phyloP scores from a whole-genome alignment of 2,797 vertebrate species.

The Sparus aurata region DNA sequence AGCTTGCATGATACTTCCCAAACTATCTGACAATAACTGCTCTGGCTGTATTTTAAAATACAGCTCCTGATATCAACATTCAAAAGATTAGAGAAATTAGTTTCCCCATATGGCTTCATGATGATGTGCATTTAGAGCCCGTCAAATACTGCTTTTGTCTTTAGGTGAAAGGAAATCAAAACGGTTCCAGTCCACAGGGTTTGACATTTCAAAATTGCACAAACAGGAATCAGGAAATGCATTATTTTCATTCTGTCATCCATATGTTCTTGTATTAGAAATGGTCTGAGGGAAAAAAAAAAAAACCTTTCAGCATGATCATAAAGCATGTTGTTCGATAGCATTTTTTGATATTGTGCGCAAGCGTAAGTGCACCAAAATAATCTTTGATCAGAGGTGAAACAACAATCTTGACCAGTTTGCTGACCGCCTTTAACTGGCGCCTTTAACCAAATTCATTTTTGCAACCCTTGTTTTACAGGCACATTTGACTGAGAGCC shows the following conservation, averaged over 20 bases:
- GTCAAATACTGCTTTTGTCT: background rate
- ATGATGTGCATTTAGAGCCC: conserved; percentile 2
- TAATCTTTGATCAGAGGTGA: background rate
- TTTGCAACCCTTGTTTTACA: background rate
- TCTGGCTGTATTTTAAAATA: conserved; percentile 3
- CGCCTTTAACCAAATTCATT: background rate
- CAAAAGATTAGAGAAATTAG: background rate
- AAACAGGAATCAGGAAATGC: background rate
- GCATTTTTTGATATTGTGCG: background rate
- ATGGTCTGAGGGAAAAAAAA: background rate
- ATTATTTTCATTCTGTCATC: background rate
- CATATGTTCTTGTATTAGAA: background rate
- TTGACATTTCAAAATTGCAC: conserved; percentile 12
- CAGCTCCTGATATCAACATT: background rate
- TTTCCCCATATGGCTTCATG: background rate
- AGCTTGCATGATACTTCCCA: background rate
- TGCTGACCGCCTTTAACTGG: no score
- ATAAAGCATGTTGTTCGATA: background rate
- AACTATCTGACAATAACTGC: conserved; percentile 11
- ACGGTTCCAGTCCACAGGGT: background rate
- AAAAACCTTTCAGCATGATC: background rate
- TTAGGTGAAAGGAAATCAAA: background rate
- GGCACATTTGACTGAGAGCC: no score
- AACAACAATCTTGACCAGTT: background rate
- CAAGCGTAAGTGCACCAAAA: background rate